Evolutionary conservation across 2,888 invertebrate genomes (phyloP).

Genomic region (Sceliomorpha sp.): DNA sequence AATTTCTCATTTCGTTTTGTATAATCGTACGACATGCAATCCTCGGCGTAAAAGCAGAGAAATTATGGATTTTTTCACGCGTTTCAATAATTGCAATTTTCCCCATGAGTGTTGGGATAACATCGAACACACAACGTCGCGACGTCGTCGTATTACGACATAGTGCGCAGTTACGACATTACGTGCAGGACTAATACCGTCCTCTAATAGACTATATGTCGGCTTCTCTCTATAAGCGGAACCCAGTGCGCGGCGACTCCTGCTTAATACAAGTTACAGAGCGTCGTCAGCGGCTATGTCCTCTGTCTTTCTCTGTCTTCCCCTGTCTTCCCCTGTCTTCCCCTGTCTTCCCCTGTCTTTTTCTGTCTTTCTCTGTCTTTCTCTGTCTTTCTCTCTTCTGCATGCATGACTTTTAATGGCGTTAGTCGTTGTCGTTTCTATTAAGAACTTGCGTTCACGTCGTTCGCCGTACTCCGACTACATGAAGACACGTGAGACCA

Average conservation of each 20-base stretch:
- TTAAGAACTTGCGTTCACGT: constrained; percentile 27
- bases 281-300: constrained; percentile 32
- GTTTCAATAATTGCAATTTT: no score
- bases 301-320: constrained; percentile 29
- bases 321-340: constrained; percentile 28
- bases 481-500: constrained; percentile 1
- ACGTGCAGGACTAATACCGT: constrained; percentile 42
- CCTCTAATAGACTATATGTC: constrained; percentile 35
- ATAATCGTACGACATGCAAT: no score
- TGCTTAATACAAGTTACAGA: constrained; percentile 43
- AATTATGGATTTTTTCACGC: no score
- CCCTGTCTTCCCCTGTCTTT: constrained; percentile 8
- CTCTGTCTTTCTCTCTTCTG: constrained; percentile 13
- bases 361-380: constrained; percentile 10
- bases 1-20: no score
- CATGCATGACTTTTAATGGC: constrained; percentile 32
- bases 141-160: constrained; percentile 37
- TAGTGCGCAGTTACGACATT: constrained; percentile 38
- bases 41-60: no score
- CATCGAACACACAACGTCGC: constrained; percentile 10
- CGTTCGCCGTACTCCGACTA: constrained; percentile 14
- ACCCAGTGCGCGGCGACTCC: constrained; percentile 23
- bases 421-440: constrained; percentile 21
- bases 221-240: constrained; percentile 23
- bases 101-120: no score